These are phyloP conservation scores for Troglohyphantes excavatus DNA, from an alignment of 2,888 invertebrate species.

Conservation along the genomic window DNA sequence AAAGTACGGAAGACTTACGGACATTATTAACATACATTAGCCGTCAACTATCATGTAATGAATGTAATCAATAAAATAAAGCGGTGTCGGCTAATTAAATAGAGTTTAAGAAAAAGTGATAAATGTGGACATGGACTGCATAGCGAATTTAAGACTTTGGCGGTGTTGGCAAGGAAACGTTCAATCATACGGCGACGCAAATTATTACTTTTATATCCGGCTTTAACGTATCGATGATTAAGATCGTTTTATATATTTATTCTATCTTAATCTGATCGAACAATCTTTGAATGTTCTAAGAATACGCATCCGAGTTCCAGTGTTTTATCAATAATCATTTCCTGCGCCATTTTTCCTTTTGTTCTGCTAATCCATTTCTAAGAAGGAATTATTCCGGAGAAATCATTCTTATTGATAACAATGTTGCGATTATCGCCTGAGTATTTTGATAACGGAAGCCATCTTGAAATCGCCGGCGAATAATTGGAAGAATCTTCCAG, in stretches of 20 bases:
- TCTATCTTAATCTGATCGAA: background rate
- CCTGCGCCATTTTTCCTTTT: slow-evolving; percentile 48
- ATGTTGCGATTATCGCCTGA: slow-evolving; percentile 1
- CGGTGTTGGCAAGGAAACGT: background rate
- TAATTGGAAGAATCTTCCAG: background rate
- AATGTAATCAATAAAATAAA: no score
- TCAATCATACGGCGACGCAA: background rate
- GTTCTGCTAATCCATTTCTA: slow-evolving; percentile 31
- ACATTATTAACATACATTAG: no score
- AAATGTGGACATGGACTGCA: no score
- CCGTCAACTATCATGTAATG: no score
- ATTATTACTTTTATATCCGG: slow-evolving; percentile 9
- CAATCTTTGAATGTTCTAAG: background rate
- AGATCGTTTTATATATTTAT: background rate
- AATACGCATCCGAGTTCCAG: background rate
- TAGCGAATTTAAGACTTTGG: background rate
- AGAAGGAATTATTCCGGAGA: slow-evolving; percentile 16
- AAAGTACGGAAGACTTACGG: no score
- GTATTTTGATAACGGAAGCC: background rate
- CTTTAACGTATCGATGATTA: slow-evolving; percentile 2
- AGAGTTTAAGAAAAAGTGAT: no score
- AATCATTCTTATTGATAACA: slow-evolving; percentile 42
- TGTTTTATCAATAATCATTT: slow-evolving; percentile 70
- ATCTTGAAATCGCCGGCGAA: slow-evolving; percentile 4
- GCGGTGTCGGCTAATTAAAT: no score